Evolutionary conservation across 2,797 vertebrate species (phyloP).

Genomic region (Leucoraja ocellata): DNA sequence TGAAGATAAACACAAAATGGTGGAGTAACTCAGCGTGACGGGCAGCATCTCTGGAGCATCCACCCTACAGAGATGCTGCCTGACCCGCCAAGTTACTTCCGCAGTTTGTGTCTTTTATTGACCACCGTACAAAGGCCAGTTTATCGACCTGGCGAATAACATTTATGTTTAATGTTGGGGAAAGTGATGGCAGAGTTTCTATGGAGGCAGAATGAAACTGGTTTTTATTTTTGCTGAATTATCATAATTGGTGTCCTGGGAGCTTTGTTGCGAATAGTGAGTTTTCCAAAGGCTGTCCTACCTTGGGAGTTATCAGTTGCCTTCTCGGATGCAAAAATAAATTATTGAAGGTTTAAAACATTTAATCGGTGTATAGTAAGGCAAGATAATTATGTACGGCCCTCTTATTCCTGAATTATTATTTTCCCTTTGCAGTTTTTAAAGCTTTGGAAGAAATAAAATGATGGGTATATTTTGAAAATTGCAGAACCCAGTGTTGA

Average conservation of each 20-base stretch:
- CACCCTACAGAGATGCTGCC: too few relatives aligned
- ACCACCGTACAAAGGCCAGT: too few relatives aligned
- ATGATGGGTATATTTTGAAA: not conserved
- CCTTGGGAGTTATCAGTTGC: not conserved
- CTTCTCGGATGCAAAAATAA: not conserved
- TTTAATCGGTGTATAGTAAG: not conserved
- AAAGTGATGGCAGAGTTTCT: not conserved
- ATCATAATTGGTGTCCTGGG: not conserved
- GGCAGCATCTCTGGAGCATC: too few relatives aligned
- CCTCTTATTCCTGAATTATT: not conserved
- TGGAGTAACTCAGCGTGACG: too few relatives aligned
- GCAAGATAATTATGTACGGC: not conserved
- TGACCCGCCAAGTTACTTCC: too few relatives aligned
- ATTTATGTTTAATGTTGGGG: not conserved
- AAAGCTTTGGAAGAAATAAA: not conserved
- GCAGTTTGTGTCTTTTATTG: too few relatives aligned
- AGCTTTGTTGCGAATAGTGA: too few relatives aligned
- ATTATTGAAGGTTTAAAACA: not conserved
- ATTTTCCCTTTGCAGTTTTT: not conserved
- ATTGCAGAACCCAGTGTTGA: not conserved
- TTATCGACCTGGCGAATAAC: not conserved
- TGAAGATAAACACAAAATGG: too few relatives aligned
- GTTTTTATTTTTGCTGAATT: not conserved
- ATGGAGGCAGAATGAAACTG: not conserved
- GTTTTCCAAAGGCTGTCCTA: not conserved